Base-by-base conservation (phyloP, 23 tunicate species). In the Halocynthia aurantium region DNA sequence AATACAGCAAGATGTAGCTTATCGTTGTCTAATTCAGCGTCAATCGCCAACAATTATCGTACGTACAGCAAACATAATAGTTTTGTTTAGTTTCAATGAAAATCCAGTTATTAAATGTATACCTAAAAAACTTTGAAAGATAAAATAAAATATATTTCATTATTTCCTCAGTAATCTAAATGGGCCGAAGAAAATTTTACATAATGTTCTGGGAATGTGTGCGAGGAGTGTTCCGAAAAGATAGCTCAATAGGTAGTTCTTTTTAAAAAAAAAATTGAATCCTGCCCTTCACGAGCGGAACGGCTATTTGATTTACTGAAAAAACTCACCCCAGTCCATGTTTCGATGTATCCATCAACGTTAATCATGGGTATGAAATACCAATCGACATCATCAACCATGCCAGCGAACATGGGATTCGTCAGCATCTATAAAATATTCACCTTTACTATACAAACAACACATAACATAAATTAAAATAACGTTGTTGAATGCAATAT, bases 311-410 rank as follows among this genome's bases (percentile, higher is more conserved):
- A 19, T 68, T 68, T 22, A 12, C 13, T 78, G 49, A 7, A 55
- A 69, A 68, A 49, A 40, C 10, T 53, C 67, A 20, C 78, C 49
- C 50, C 66, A 31, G 68, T 81, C 85, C 82, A 77, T 6, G 94
- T 77, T 68, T 77, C 52, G 8, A 72, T 62, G 67, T 88, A 88
- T 64, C 87, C 94, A 57, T 88, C 87, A 17, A 83, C 64, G 62
- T 88, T 88, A 2, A 88, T 53, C 82, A 82, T 77, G 0, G 94
- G 94, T 20, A 88, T 71, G 56, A 82, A 77, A 55, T 76, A 77
- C 94, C 94, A 88, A 63, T 88, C 81, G 10, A 82, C 61, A 4
- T 61, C 79, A 15, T 88, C 80, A 8, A 65, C 6, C 84, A 88
- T 82, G 76, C 57, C 70, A 8, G 60, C 10, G 49, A 71, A 77